Conservation (phyloP, 2,113 vertebrate species). For the Elephantulus edwardii region DNA sequence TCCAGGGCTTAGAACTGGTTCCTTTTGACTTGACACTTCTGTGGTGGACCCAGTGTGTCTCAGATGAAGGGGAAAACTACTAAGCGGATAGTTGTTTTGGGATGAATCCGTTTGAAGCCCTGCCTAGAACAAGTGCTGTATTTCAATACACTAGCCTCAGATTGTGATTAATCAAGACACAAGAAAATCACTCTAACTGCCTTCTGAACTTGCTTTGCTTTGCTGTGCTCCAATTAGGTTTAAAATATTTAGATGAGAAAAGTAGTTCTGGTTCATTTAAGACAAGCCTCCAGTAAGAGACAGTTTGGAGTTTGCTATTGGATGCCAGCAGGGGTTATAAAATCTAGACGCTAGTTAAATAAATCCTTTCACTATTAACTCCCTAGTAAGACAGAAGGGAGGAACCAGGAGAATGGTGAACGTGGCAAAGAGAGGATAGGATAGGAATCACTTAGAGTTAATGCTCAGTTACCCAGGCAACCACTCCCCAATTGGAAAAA, state of each 20-base stretch:
- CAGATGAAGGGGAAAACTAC: too few species aligned
- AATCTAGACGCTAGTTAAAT: conserved; percentile 68
- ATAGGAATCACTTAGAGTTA: conserved; percentile 33
- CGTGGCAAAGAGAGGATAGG: conserved; percentile 3
- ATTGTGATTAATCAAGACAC: conserved; percentile 53
- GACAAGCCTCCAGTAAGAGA: conserved; percentile 68
- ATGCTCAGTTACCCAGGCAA: conserved; percentile 54
- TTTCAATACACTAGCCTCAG: conserved; percentile 45
- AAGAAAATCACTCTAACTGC: conserved; percentile 24
- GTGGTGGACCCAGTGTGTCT: too few species aligned
- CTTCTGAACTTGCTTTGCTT: conserved; percentile 56
- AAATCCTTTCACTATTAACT: conserved; percentile 71
- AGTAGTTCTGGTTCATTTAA: conserved; percentile 74
- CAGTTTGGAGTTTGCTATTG: conserved; percentile 59
- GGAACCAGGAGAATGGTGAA: conserved; percentile 28
- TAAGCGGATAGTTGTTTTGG: too few species aligned
- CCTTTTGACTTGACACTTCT: background rate
- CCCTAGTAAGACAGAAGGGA: conserved; percentile 48
- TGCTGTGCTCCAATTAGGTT: conserved; percentile 71
- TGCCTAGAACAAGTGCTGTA: background rate
- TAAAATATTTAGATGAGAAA: conserved; percentile 74
- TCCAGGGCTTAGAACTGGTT: background rate
- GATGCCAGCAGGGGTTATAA: conserved; percentile 64
- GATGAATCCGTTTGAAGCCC: too few species aligned
- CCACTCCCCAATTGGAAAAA: background rate